Percentiles rank a stretch among this genome's conserved stretches.
phyloP scores from a whole-genome alignment of 2,888 invertebrate species.

The Ectemnius lituratus region DNA sequence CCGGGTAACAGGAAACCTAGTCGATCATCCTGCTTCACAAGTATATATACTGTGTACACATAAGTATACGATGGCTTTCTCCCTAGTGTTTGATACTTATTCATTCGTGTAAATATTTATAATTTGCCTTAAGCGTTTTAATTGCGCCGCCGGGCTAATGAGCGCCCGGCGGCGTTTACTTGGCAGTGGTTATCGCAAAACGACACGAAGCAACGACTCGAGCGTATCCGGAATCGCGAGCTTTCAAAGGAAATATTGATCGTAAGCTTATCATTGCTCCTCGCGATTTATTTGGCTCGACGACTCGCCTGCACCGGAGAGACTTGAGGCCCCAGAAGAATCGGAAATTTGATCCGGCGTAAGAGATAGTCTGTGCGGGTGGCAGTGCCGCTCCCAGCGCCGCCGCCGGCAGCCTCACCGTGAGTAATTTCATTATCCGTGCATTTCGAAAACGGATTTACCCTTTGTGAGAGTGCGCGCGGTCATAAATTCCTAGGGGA shows the following conservation, averaged over 20 bases:
- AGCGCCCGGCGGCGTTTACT: conserved; percentile 41
- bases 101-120: conserved; percentile 53
- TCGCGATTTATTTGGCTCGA: conserved; percentile 37
- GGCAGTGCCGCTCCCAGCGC: neutral
- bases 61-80: conserved; percentile 43
- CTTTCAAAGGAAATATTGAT: conserved; percentile 52
- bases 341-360: conserved; percentile 26
- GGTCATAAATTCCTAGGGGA: conserved; percentile 17
- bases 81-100: conserved; percentile 42
- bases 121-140: conserved; percentile 51
- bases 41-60: neutral
- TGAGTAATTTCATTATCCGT: conserved; percentile 37
- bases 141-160: conserved; percentile 48
- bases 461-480: conserved; percentile 17
- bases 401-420: neutral
- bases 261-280: conserved; percentile 28
- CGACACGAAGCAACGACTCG: conserved; percentile 29
- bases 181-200: conserved; percentile 27
- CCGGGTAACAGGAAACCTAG: neutral
- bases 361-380: neutral
- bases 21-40: neutral
- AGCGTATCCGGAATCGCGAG: conserved; percentile 22
- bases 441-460: conserved; percentile 31
- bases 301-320: conserved; percentile 18
- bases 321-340: conserved; percentile 24